These are phyloP conservation scores for Zeuzera pyrina DNA, from an alignment of 2,888 invertebrate species.

Conservation along the genomic window DNA sequence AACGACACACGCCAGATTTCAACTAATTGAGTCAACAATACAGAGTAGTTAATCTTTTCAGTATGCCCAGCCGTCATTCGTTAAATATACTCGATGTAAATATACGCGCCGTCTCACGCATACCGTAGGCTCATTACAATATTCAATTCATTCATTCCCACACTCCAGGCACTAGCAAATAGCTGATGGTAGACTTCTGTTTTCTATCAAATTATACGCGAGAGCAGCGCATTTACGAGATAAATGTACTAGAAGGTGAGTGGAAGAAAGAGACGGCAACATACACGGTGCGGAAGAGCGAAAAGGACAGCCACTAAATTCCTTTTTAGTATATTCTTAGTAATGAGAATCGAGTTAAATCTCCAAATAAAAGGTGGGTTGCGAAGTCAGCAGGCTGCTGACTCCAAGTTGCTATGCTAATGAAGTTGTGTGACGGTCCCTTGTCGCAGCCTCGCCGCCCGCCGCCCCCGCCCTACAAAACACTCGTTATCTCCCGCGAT, in stretches of 20 bases:
- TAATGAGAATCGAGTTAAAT: constrained; percentile 56
- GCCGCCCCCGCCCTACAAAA: constrained; percentile 24
- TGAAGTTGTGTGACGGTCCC: constrained; percentile 35
- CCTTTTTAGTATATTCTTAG: constrained; percentile 42
- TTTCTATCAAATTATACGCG: constrained; percentile 62
- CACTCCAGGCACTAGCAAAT: constrained; percentile 29
- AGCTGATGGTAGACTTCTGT: constrained; percentile 46
- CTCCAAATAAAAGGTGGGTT: constrained; percentile 62
- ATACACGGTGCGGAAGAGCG: constrained; percentile 25
- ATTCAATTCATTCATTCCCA: constrained; percentile 30
- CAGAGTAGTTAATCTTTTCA: no score
- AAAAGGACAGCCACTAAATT: constrained; percentile 38
- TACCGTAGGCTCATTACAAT: constrained; percentile 15
- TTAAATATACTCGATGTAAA: no score
- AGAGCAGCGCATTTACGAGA: constrained; percentile 31
- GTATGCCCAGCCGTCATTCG: no score
- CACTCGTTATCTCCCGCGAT: constrained; percentile 46
- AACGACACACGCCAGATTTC: no score
- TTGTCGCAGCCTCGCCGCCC: constrained; percentile 16
- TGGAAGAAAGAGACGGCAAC: constrained; percentile 27
- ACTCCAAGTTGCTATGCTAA: constrained; percentile 46
- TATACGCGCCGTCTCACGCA: no score
- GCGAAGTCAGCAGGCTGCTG: constrained; percentile 51
- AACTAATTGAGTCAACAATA: no score
- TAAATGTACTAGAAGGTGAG: constrained; percentile 28